A percentile compares a stretch with the other conserved stretches of the same genome.
Conservation (phyloP, 2,113 vertebrate species). For the Corapipo altera region DNA sequence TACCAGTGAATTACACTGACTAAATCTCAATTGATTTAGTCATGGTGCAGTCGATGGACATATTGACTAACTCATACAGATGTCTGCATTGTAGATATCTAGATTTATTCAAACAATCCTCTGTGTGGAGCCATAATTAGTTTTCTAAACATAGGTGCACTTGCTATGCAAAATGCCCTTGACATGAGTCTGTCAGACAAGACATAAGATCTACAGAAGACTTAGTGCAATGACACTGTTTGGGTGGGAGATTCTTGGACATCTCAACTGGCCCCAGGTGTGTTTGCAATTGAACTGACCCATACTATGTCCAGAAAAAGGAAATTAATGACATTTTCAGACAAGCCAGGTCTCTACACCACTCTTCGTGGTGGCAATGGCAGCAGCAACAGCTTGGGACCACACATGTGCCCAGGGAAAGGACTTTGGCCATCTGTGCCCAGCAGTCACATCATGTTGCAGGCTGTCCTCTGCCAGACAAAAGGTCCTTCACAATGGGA, state of each 20-base stretch:
- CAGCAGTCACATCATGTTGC: neutral
- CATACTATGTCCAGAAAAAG: neutral
- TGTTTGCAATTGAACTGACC: neutral
- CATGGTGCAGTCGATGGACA: neutral
- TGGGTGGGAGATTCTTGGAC: neutral
- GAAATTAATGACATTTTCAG: neutral
- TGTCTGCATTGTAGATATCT: neutral
- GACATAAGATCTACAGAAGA: neutral
- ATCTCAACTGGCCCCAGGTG: neutral
- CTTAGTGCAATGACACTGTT: neutral
- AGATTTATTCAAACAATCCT: neutral
- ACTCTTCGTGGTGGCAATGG: neutral
- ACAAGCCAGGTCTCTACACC: neutral
- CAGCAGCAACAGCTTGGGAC: neutral
- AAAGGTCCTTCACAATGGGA: neutral
- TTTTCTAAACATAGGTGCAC: neutral
- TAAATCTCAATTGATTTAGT: neutral
- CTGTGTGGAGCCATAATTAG: neutral
- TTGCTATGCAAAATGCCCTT: neutral
- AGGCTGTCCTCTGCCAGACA: neutral
- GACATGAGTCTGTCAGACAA: neutral
- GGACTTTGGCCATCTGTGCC: neutral
- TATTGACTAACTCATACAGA: neutral
- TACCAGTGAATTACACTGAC: neutral
- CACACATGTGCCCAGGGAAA: neutral